phyloP scores from a whole-genome alignment of 2,797 vertebrate species.

The Argentina silus region DNA sequence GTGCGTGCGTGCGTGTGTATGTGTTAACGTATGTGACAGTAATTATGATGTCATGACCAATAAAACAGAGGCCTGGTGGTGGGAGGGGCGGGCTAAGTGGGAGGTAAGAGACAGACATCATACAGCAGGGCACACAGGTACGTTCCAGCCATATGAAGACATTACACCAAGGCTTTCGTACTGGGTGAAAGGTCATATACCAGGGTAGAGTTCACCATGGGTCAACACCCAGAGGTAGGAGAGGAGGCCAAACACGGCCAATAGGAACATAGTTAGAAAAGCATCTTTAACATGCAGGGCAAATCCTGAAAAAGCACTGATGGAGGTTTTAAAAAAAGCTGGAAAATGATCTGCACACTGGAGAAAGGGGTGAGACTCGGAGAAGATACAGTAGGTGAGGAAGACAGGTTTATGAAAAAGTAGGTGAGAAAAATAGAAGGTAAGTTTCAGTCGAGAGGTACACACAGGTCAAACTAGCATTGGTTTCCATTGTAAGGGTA shows the following conservation, averaged over 20 bases:
- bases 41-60: conserved; percentile 40
- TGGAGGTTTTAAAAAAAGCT: too few species aligned
- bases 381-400: background rate
- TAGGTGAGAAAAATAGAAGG: background rate
- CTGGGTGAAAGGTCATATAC: conserved; percentile 7
- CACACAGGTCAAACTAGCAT: background rate
- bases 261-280: background rate
- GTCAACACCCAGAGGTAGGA: background rate
- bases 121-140: background rate
- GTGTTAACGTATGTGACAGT: conserved; percentile 25
- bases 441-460: background rate
- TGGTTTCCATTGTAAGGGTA: background rate
- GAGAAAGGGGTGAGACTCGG: background rate
- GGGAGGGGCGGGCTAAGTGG: conserved; percentile 17
- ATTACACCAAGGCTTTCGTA: conserved; percentile 28
- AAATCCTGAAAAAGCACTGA: too few species aligned
- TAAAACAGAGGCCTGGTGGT: conserved; percentile 31
- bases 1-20: too few species aligned
- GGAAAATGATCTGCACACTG: background rate
- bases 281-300: background rate
- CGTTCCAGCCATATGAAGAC: conserved; percentile 37
- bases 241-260: background rate
- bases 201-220: conserved; percentile 24
- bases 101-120: conserved; percentile 23
- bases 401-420: background rate